Evolutionary conservation across 2,797 vertebrate species (phyloP).

Genomic region (Enteromius paludinosus): DNA sequence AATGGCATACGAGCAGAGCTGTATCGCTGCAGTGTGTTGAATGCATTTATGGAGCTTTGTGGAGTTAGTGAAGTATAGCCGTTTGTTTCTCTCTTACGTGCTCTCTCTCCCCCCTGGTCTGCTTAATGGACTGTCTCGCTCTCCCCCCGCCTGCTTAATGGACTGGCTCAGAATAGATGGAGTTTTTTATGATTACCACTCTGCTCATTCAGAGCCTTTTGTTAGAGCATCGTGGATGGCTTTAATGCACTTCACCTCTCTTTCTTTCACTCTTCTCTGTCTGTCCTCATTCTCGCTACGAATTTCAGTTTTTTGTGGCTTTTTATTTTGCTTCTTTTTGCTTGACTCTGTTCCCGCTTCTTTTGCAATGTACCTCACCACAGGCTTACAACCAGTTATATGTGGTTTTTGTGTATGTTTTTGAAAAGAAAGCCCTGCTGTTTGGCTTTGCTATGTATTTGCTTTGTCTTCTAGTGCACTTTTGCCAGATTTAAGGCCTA

Average conservation of each 20-base stretch:
- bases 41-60: constrained; percentile 50
- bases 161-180: constrained; percentile 63
- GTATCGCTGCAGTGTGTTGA: constrained; percentile 37
- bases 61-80: constrained; percentile 51
- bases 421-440: background rate
- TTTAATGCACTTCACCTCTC: constrained; percentile 56
- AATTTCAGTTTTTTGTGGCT: constrained; percentile 45
- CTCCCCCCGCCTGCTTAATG: constrained; percentile 62
- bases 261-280: constrained; percentile 6
- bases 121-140: constrained; percentile 47
- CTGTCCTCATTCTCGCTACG: constrained; percentile 47
- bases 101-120: constrained; percentile 40
- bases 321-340: background rate
- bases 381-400: background rate
- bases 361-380: background rate
- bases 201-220: constrained; percentile 61
- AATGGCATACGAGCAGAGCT: constrained; percentile 39
- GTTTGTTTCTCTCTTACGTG: constrained; percentile 52
- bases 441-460: background rate
- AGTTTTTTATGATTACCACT: constrained; percentile 56
- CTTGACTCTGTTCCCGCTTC: background rate
- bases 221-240: constrained; percentile 47
- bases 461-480: background rate
- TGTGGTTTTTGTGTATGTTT: background rate
- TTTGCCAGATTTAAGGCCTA: background rate